Base-by-base conservation (phyloP, 2,113 vertebrate species). In the Acinonyx jubatus region DNA sequence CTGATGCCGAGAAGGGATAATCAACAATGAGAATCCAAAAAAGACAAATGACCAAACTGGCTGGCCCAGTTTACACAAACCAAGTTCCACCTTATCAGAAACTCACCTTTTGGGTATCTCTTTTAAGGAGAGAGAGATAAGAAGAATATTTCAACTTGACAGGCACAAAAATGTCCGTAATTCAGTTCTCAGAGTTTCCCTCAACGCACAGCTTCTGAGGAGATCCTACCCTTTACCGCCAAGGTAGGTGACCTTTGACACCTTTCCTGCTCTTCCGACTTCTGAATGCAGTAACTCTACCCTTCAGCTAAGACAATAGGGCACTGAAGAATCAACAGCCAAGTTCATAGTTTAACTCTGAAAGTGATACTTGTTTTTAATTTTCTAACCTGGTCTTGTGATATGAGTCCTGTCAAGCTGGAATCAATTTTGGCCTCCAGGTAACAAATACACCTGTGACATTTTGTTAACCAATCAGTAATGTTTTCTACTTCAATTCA, bases 301-400 rank as follows among this genome's bases (percentile, higher is more conserved):
- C 63, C 80, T 65, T 86, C 50, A 15, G 71, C 36, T 36, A 86
- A 68, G 93, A 88, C 23, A 55, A 63, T 9, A 25, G 27, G 31
- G 41, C 55, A 33, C 63, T 76, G 45, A 84, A 91, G 79, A 74
- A 73, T 82, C 74, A 8, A 3, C 93, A 80, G 45, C 84, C 83
- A 82, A 71, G n/a, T n/a, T 90, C 76, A 36, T 0, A 61, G 38
- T 7, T 52, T 50, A 85, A 91, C 71, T 96, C 92, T 86, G 69
- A 95, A 96, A 91, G 61, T 65, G 50, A 97, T 52, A 95, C 61
- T 92, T 88, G 66, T 93, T 97, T 96, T 96, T 94, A 79, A 69
- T 66, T 93, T 76, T 94, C 55, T 79, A 31, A 74, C n/a, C 33
- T 89, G 31, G 63, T 61, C 65, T 88, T 82, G 36, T 82, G 38